These are phyloP conservation scores for Heteropelma amictum DNA, from an alignment of 2,888 invertebrate species.

Conservation along the genomic window DNA sequence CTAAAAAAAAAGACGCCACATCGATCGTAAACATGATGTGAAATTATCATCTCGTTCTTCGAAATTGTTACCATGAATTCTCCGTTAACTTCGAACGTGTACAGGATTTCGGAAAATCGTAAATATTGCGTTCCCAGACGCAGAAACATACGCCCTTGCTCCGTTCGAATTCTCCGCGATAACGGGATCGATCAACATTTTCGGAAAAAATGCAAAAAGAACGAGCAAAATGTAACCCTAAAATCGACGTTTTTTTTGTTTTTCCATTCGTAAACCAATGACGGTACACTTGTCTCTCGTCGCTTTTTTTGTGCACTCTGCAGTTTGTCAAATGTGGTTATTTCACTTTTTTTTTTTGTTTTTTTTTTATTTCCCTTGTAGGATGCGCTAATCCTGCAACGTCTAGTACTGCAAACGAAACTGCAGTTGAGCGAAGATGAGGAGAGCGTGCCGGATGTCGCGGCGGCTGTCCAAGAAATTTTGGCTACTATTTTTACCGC, in stretches of 20 bases:
- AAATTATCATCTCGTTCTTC: background rate
- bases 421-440: constrained; percentile 90
- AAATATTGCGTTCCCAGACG: constrained; percentile 45
- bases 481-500: constrained; percentile 94
- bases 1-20: too few species aligned
- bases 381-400: constrained; percentile 95
- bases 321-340: background rate
- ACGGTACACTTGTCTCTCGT: background rate
- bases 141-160: constrained; percentile 67
- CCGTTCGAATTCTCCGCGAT: constrained; percentile 70
- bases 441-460: constrained; percentile 93
- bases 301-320: background rate
- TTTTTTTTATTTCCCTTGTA: constrained; percentile 62
- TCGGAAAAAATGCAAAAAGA: constrained; percentile 68
- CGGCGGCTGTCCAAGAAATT: constrained; percentile 93
- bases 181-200: constrained; percentile 70
- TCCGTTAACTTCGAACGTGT: constrained; percentile 20
- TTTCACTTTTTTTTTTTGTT: background rate
- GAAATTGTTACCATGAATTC: constrained; percentile 24
- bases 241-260: too few species aligned
- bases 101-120: constrained; percentile 38
- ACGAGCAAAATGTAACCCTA: constrained; percentile 60
- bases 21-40: constrained; percentile 5
- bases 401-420: constrained; percentile 95
- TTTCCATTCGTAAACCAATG: too few species aligned